A percentile compares a stretch with the other conserved stretches of the same genome.
Evolutionary conservation across 2,797 vertebrate species (phyloP).

Genomic region (Synanceia verrucosa): DNA sequence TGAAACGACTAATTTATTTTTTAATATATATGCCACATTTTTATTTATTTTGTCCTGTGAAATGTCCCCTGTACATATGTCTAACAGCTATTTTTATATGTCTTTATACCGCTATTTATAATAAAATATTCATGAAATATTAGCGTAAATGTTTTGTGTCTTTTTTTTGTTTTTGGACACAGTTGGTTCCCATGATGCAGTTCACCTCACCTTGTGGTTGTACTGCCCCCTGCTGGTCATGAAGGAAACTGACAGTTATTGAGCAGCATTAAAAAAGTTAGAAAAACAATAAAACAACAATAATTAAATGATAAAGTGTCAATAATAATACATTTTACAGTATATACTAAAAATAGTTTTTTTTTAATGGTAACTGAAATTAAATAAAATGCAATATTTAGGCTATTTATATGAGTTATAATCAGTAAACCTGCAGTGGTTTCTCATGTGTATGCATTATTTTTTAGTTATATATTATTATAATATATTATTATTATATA

Average conservation of each 20-base stretch:
- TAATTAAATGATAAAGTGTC: too few species aligned
- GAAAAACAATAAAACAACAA: too few species aligned
- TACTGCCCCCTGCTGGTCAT: conserved; percentile 19
- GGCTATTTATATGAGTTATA: too few species aligned
- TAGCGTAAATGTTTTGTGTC: background rate
- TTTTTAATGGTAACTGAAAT: too few species aligned
- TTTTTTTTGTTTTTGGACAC: too few species aligned
- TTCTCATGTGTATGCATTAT: too few species aligned
- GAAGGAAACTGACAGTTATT: background rate
- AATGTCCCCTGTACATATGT: conserved; percentile 80
- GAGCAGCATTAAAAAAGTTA: too few species aligned
- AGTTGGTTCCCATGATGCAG: background rate
- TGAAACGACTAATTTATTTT: conserved; percentile 77
- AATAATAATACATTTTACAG: too few species aligned
- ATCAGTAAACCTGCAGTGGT: background rate
- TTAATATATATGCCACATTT: conserved; percentile 55
- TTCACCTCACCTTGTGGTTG: background rate
- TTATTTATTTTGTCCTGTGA: conserved; percentile 76
- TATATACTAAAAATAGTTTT: too few species aligned
- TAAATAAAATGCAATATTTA: too few species aligned
- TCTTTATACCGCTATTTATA: conserved; percentile 75
- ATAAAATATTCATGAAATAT: conserved; percentile 62
- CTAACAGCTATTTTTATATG: conserved; percentile 76
- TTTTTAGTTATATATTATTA: too few species aligned
- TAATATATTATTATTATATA: too few species aligned